Evolutionary conservation across 64 coral and sea anemone genomes (phyloP), one percentile per base, ranked within the genome.

Genomic region (Montipora efflorescens): DNA sequence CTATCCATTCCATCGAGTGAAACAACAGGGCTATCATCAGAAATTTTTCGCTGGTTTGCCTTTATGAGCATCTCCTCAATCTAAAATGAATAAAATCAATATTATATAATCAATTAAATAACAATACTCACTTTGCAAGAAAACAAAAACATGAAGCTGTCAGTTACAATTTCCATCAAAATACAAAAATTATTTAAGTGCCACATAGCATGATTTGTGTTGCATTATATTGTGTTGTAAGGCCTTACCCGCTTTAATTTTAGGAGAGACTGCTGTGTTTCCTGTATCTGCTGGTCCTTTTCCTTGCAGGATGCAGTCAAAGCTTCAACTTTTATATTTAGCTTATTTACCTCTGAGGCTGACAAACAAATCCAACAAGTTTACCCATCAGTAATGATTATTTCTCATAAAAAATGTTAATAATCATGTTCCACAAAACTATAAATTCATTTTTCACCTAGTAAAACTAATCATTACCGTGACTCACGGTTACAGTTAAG

Each of bases 291-390:
- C 59, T 58, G 88, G 28, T 98, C 97, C 48, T 98, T 96, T 78
- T 94, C 94, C 9, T 95, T 85, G 79, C 90, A 68, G 55, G 92
- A 92, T 59, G 78, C 91, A 61, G 88, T 94, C 20, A 98, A 86
- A 77, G 92, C 90, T 72, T 98, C 97, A 82, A 98, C 84, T 88
- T 98, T 87, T 75, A 98, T 67, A 77, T 91, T 98, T 3, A 98
- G 74, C 46, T 94, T 93, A 77, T 74, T 98, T 16, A 98, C 97
- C 48, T 98, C 97, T 79, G 97, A 98, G 4, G 97, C 97, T 98
- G n/a, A 12, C 79, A 91, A 86, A n/a, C 78, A 79, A 75, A 16
- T 47, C 79, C 15, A 87, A 78, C 64, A 43, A 13, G 16, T 13
- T 67, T 67, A 4, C 16, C 0, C 4, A 14, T 67, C 36, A 36